A percentile compares a stretch with the other conserved stretches of the same genome.
phyloP scores from a whole-genome alignment of 2,113 vertebrate genomes.

The Nycticorax nycticorax region DNA sequence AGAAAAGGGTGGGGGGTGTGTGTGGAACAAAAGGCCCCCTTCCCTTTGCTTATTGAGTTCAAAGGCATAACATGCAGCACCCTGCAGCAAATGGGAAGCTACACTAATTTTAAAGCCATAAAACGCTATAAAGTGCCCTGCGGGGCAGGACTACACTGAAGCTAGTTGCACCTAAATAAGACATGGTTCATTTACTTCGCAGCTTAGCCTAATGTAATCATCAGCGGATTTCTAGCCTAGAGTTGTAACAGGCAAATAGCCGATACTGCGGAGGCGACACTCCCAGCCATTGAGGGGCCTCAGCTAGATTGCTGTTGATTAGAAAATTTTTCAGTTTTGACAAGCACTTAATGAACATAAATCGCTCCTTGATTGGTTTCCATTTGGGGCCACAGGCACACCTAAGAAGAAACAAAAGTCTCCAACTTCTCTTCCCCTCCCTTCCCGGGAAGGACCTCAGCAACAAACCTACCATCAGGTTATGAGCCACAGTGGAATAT shows the following conservation, averaged over 20 bases:
- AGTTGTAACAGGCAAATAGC: conserved; percentile 82
- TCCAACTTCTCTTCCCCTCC: neutral
- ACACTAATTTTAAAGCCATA: conserved; percentile 89
- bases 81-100: conserved; percentile 83
- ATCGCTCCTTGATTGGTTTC: conserved; percentile 83
- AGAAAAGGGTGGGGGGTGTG: neutral
- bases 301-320: conserved; percentile 80
- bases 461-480: neutral
- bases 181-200: conserved; percentile 85
- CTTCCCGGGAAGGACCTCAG: neutral
- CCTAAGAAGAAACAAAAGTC: conserved; percentile 63
- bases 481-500: conserved; percentile 15
- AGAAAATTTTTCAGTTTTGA: conserved; percentile 89
- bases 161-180: conserved; percentile 87
- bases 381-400: conserved; percentile 76
- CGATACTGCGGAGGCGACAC: conserved; percentile 70
- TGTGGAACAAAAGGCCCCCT: conserved; percentile 70
- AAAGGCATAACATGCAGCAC: conserved; percentile 83
- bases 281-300: conserved; percentile 78
- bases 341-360: conserved; percentile 86
- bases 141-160: conserved; percentile 80
- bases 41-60: conserved; percentile 86
- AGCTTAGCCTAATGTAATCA: conserved; percentile 90
- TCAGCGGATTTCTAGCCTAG: conserved; percentile 81
- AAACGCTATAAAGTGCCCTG: conserved; percentile 83